Conservation (phyloP, 2,888 invertebrate species). For the Chorisops tibialis region DNA sequence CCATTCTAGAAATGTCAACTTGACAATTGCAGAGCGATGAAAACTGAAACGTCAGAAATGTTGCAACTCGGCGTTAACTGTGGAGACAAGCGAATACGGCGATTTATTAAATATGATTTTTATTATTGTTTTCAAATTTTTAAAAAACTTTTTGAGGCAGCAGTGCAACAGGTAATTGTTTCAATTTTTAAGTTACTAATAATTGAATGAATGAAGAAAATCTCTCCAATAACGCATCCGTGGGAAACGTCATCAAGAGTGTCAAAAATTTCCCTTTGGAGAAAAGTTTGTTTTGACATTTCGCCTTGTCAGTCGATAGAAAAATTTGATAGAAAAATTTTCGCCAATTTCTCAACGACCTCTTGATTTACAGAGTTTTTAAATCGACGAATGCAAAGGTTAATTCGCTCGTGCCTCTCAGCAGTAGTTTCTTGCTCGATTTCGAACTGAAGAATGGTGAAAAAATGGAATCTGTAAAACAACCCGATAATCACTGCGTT, state of each 20-base stretch:
- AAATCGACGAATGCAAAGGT: no score
- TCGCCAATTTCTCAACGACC: neutral
- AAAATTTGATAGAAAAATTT: neutral
- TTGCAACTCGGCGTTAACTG: no score
- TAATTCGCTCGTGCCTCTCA: neutral
- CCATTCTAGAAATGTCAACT: slow-evolving; percentile 21
- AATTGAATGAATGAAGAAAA: no score
- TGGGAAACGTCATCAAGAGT: no score
- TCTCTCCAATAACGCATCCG: no score
- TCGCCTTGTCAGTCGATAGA: neutral
- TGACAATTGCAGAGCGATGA: slow-evolving; percentile 4
- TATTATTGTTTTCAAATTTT: no score
- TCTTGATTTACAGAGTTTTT: neutral
- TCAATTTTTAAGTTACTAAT: no score
- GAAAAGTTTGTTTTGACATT: slow-evolving; percentile 29
- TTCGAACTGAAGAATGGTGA: neutral
- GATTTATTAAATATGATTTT: no score
- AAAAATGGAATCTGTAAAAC: slow-evolving; percentile 27
- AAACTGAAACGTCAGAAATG: no score
- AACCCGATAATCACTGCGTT: slow-evolving; percentile 27
- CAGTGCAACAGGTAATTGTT: no score
- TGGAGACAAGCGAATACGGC: no score
- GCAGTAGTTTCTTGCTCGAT: neutral
- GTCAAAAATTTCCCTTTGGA: neutral
- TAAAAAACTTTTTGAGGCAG: no score